A percentile compares a stretch with the other conserved stretches of the same genome.
Conservation (phyloP, 2,797 vertebrate species). For the Poecilia wingei region DNA sequence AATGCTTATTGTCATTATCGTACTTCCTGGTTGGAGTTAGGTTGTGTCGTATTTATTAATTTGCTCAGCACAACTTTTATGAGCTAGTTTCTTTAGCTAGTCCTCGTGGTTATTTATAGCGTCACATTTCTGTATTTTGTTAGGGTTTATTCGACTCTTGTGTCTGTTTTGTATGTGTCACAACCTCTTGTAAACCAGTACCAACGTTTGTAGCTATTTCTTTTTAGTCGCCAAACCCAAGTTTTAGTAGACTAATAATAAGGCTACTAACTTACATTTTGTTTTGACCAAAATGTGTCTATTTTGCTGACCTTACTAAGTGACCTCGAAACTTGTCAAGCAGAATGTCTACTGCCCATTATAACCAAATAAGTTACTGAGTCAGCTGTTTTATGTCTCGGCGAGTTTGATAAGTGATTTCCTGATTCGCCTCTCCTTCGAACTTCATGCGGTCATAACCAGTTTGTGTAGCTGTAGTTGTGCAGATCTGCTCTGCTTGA, state of each 20-base stretch:
- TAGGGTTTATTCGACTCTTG: background rate
- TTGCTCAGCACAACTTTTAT: background rate
- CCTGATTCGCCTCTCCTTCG: background rate
- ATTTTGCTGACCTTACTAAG: background rate
- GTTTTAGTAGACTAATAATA: background rate
- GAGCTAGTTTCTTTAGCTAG: background rate
- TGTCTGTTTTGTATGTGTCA: background rate
- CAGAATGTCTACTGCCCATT: background rate
- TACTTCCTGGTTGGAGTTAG: background rate
- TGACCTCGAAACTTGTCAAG: background rate
- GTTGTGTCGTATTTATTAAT: slow-evolving; percentile 6
- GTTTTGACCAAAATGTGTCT: background rate
- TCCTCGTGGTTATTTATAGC: background rate
- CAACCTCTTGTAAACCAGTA: background rate
- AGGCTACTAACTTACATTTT: background rate
- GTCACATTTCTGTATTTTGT: background rate
- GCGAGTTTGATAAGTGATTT: background rate
- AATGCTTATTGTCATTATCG: background rate
- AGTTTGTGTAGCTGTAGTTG: background rate
- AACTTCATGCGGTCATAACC: background rate
- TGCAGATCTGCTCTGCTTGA: slow-evolving; percentile 7
- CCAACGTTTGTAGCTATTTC: background rate
- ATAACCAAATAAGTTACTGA: background rate
- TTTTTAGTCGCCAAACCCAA: background rate
- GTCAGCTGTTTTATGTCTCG: background rate